Base-by-base conservation (phyloP, 2,113 vertebrate genomes). In the Amazona guildingii region DNA sequence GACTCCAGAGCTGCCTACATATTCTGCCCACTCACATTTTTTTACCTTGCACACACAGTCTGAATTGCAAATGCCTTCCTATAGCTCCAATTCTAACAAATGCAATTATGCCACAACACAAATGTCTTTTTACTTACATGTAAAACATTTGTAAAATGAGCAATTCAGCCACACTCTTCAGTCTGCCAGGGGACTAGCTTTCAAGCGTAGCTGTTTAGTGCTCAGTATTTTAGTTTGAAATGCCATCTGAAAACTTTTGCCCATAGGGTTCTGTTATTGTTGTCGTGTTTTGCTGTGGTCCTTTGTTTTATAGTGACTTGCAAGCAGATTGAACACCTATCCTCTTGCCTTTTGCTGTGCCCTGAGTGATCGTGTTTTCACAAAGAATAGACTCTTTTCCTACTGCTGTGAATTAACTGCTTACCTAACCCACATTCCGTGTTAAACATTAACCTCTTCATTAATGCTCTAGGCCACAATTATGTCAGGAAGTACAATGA, bases 401-500 rank as follows among this genome's bases (percentile, higher is more conserved):
- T 95, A 43, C 91, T 81, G 94, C 91, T 95, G 11, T 86, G 67
- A 91, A 85, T 86, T 89, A 92, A 94, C 83, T 63, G 13, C 83
- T 92, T 90, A n/a, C 33, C 70, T 94, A 88, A 95, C 55, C 33
- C 64, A 5, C 69, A 5, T 86, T 86, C 87, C 52, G 11, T 82
- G 49, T 90, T 91, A 77, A 80, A 94, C 79, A 90, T 80, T 96
- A 95, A 94, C 74, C 80, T 98, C 80, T 97, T 96, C 96, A n/a
- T 98, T 97, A 80, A 97, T 98, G 97, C 98, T 98, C 61, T 97
- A 99, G 99, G 99, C 99, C 69, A 99, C 99, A 95, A 99, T 99
- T 97, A 99, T 99, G 99, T 99, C 99, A 66, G 99, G 99, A 96
- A 99, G 99, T 97, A 99, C 98, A 76, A 97, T 99, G 97, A 99